These are phyloP conservation scores for Callimico goeldii DNA, from an alignment of 2,797 vertebrate genomes.

Conservation along the genomic window DNA sequence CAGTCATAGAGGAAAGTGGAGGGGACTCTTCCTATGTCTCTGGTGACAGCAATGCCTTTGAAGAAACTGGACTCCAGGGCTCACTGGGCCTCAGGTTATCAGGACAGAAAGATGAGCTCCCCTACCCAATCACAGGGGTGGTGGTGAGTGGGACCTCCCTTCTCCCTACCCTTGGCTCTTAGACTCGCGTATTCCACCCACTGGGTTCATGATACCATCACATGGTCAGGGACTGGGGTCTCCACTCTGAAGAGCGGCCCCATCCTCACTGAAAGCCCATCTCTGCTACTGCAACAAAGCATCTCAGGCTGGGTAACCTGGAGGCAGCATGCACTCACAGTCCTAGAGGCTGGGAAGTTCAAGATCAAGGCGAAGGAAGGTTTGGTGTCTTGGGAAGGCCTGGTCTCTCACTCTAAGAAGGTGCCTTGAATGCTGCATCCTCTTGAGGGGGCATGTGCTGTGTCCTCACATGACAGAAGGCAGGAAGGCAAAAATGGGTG, in stretches of 20 bases:
- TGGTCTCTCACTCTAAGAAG: not conserved
- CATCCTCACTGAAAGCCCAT: no score
- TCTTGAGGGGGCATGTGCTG: not conserved
- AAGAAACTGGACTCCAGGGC: not conserved
- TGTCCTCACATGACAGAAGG: not conserved
- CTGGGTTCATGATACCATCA: not conserved
- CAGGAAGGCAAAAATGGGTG: not conserved
- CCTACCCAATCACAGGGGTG: accelerated
- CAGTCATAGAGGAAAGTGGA: accelerated
- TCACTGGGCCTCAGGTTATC: not conserved
- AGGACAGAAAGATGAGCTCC: no score
- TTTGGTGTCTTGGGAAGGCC: not conserved
- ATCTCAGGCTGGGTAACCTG: not conserved
- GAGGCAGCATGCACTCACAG: not conserved
- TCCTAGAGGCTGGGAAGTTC: not conserved
- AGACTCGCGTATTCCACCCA: accelerated
- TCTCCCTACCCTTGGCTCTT: not conserved
- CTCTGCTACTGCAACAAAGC: not conserved
- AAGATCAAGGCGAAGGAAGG: not conserved
- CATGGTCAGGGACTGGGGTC: not conserved
- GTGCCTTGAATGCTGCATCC: not conserved
- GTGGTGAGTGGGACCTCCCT: accelerated
- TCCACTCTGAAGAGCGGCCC: not conserved
- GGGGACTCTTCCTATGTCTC: not conserved
- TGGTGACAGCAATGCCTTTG: not conserved